phyloP scores from a whole-genome alignment of 2,797 vertebrate species.

The Loriculus beryllinus region DNA sequence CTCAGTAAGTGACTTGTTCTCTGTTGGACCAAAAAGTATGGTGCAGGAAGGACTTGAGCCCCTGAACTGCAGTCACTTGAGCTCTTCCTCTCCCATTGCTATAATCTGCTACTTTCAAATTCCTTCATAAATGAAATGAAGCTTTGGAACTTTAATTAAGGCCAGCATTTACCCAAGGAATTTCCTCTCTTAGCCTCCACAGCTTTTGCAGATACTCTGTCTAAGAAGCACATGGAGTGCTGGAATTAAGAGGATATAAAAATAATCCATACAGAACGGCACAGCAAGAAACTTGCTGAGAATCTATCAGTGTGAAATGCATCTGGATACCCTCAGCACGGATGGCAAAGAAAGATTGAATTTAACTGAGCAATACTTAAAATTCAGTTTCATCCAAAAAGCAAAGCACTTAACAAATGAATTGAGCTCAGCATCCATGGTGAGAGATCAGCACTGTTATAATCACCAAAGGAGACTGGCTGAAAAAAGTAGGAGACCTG shows the following conservation, averaged over 20 bases:
- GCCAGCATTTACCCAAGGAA: background rate
- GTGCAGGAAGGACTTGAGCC: background rate
- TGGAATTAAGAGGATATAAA: conserved; percentile 22
- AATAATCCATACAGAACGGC: conserved; percentile 12
- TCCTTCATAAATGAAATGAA: background rate
- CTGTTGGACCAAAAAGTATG: background rate
- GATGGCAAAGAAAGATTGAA: background rate
- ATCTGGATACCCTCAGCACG: background rate
- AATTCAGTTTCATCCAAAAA: conserved; percentile 10
- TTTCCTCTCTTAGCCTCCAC: background rate
- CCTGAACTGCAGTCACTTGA: background rate
- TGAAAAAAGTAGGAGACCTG: background rate
- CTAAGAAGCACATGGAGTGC: background rate
- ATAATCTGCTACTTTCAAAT: background rate
- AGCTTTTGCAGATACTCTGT: background rate
- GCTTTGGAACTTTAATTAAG: background rate
- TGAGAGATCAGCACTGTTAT: background rate
- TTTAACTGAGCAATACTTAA: conserved; percentile 30
- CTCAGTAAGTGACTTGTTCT: background rate
- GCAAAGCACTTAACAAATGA: conserved; percentile 41
- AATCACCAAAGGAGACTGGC: background rate
- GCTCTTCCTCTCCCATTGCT: background rate
- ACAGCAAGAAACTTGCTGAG: background rate
- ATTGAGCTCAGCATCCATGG: conserved; percentile 14
- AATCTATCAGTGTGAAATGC: background rate